phyloP scores from a whole-genome alignment of 2,888 invertebrate genomes.

The Ernsta delagoae region DNA sequence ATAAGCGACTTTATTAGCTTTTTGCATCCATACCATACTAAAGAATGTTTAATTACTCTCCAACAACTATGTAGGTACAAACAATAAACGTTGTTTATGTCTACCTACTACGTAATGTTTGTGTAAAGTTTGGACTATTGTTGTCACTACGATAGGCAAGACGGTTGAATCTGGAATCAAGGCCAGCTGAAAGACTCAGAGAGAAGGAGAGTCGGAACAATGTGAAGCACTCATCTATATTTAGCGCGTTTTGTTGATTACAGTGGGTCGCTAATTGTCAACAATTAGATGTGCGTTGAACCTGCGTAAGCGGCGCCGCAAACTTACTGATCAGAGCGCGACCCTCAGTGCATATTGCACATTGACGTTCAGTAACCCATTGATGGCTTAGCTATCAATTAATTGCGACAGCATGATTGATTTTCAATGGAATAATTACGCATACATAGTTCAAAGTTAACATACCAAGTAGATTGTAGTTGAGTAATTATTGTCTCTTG shows the following conservation, averaged over 20 bases:
- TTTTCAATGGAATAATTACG: slow-evolving; percentile 36
- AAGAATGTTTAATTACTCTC: no score
- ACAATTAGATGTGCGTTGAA: slow-evolving; percentile 83
- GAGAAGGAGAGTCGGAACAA: slow-evolving; percentile 8
- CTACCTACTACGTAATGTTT: no score
- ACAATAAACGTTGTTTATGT: no score
- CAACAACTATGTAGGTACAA: no score
- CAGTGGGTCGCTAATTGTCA: slow-evolving; percentile 72
- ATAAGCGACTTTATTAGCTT: no score
- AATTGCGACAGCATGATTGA: slow-evolving; percentile 32
- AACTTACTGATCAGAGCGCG: slow-evolving; percentile 47
- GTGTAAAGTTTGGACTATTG: no score
- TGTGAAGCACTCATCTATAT: slow-evolving; percentile 60
- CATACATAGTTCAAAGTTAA: slow-evolving; percentile 31
- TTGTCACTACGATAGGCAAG: neutral
- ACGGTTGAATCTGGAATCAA: slow-evolving; percentile 16
- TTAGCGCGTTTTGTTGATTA: slow-evolving; percentile 75
- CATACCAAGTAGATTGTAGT: slow-evolving; percentile 13
- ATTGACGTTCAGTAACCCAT: slow-evolving; percentile 47
- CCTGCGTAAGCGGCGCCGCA: slow-evolving; percentile 63
- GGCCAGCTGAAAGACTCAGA: slow-evolving; percentile 14
- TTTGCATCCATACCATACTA: no score
- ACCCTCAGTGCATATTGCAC: slow-evolving; percentile 42
- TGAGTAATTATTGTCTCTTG: slow-evolving; percentile 9
- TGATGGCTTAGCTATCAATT: slow-evolving; percentile 56